Conservation (phyloP, 1,140 invertebrate genomes). For the Drosophila arizonae region DNA sequence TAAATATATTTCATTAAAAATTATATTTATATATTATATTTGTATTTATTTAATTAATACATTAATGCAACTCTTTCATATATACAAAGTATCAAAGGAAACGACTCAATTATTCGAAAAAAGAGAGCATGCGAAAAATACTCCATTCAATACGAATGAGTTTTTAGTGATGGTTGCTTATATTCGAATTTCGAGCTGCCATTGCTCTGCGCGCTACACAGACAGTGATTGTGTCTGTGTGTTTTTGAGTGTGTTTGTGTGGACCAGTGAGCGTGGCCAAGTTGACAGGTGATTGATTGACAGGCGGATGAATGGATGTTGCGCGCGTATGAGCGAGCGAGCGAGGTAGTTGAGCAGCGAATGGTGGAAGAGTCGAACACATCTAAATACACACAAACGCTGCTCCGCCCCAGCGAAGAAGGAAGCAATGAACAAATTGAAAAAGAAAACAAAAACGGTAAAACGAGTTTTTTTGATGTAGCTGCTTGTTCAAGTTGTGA, state of each 20-base stretch:
- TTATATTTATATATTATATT: no score
- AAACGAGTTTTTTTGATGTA: slow-evolving; percentile 30
- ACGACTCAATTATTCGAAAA: background rate
- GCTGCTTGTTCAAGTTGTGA: slow-evolving; percentile 7
- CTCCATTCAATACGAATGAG: slow-evolving; percentile 17
- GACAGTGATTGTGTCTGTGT: slow-evolving; percentile 22
- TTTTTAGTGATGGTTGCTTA: slow-evolving; percentile 28
- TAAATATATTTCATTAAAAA: no score
- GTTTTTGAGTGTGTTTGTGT: slow-evolving; percentile 30
- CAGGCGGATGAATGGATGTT: slow-evolving; percentile 47
- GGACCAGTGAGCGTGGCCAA: slow-evolving; percentile 65
- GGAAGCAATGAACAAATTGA: slow-evolving; percentile 5
- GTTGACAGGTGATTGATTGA: slow-evolving; percentile 81
- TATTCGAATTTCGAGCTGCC: slow-evolving; percentile 41
- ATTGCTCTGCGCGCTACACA: slow-evolving; percentile 20
- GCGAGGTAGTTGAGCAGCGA: slow-evolving; percentile 34
- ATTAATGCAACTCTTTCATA: no score
- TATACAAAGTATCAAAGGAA: background rate
- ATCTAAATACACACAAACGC: slow-evolving; percentile 17
- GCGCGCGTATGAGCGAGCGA: slow-evolving; percentile 31
- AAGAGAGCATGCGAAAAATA: background rate
- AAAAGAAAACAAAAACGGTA: slow-evolving; percentile 7
- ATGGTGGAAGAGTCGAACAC: slow-evolving; percentile 37
- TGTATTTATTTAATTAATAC: no score
- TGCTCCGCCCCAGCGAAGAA: slow-evolving; percentile 47